Base-by-base conservation (phyloP, 2,113 vertebrate genomes). In the Tapirus terrestris region DNA sequence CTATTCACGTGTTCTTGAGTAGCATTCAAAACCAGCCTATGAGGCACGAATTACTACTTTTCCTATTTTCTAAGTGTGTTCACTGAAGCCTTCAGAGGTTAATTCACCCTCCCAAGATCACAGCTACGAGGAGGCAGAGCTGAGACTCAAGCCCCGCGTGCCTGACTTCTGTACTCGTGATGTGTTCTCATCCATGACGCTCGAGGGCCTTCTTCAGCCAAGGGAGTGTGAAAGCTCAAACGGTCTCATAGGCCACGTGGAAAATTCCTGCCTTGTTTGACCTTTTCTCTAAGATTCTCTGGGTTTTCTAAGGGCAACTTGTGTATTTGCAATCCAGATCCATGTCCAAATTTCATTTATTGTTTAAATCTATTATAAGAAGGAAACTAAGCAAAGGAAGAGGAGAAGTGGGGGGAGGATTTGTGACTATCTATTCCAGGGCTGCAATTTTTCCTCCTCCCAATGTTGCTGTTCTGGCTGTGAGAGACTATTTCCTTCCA, bases 311-410 rank as follows among this genome's bases (percentile, higher is more conserved):
- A 94, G 63, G 84, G 36, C 33, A 95, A 33, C 8, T n/a, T 60
- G 2, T 33, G 11, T 58, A 92, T 95, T 91, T 96, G 53, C 88
- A 81, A 76, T 84, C 70, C 56, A 97, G 93, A 91, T 82, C 45
- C 60, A 77, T 51, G 72, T 67, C 72, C 58, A 94, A 91, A 91
- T 96, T 89, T 82, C 81, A 93, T 77, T 94, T 90, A 82, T 80
- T 87, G 25, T 87, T 95, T 88, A 85, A 95, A 81, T 76, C 6
- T 77, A 58, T 89, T 83, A 88, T 29, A 63, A 77, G 73, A 75
- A 91, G 80, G 63, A 97, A 97, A 96, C 75, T 63, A 92, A 95
- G 61, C 70, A 90, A 89, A 84, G 29, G 39, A 53, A 33, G 5
- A 67, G 29, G 23, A 80, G 80, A 77, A 60, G 4, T 13, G 29